Base-by-base conservation (phyloP, 2,113 vertebrate genomes). In the Poeciliopsis prolifica region DNA sequence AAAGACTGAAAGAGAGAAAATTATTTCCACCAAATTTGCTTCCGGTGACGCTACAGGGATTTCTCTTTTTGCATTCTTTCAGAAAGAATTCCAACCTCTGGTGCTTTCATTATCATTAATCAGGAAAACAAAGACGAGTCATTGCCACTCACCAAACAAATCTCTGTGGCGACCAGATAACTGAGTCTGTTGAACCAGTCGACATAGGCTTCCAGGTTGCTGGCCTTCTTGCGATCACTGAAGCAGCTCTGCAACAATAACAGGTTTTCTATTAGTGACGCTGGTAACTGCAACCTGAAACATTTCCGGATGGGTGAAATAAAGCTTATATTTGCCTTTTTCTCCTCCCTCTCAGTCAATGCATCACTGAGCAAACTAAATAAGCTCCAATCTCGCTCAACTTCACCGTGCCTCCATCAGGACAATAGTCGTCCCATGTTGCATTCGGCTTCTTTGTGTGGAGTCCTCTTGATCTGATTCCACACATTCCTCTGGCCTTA, bases 181-280 rank as follows among this genome's bases (percentile, higher is more conserved):
- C 97, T 99, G 75, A 99, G 96, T 60, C 97, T 94, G 92, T 99
- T 99, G 90, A 99, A 99, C 98, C 98, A 99, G 63, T 98, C 97
- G 31, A 99, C 96, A 0, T 98, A 99, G 0, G 96, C 96, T 87
- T 97, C 95, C 77, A 99, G 94, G 77, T 96, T 97, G 12, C 94
- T 93, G 30, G 96, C 94, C 88, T 96, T 97, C 93, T 97, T 98
- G 79, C 68, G 89, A 65, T 96, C 96, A 8, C 92, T 89, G 0
- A 95, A 97, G 87, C 95, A 95, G 72, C 79, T 95, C 97, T 98
- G 84, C 0, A 48, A 81, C 19, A 72, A 58, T 63, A 69, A 37
- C 61, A 73, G 51, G 51, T 64, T 51, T 78, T 63, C 10, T 64
- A 66, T 80, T 74, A 86, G 60, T 61, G 17, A 12, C 30, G 1